Evolutionary conservation across 2,113 vertebrate species (phyloP).

Genomic region (Onychostoma macrolepis): DNA sequence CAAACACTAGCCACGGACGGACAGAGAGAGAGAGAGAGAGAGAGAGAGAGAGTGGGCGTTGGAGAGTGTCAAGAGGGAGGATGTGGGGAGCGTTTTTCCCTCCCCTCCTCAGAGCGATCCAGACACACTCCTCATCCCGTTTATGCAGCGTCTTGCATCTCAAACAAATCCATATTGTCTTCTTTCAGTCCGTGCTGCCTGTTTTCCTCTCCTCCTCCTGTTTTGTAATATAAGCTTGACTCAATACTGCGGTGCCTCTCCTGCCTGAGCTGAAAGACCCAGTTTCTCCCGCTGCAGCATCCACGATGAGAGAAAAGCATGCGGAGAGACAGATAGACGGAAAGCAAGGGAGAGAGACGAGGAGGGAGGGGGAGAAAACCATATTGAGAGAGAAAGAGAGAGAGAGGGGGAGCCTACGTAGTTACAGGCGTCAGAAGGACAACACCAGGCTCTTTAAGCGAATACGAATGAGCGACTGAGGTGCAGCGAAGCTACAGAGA

Average conservation of each 20-base stretch:
- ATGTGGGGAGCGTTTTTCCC: slow-evolving; percentile 13
- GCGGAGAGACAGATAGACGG: slow-evolving; percentile 7
- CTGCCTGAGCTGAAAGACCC: not conserved
- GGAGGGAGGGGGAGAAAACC: not conserved
- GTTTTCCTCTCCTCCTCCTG: slow-evolving; percentile 23
- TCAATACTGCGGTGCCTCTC: slow-evolving; percentile 16
- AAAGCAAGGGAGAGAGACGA: slow-evolving; percentile 6
- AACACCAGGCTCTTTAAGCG: slow-evolving; percentile 44
- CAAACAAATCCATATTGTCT: slow-evolving; percentile 29
- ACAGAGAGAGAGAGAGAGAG: slow-evolving; percentile 27
- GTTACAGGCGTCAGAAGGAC: slow-evolving; percentile 42
- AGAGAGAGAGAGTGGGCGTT: not conserved
- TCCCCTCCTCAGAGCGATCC: slow-evolving; percentile 36
- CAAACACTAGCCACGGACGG: slow-evolving; percentile 33
- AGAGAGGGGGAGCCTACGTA: slow-evolving; percentile 47
- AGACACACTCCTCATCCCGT: slow-evolving; percentile 14
- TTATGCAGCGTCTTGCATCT: not conserved
- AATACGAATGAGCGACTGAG: slow-evolving; percentile 3
- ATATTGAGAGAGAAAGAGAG: slow-evolving; percentile 11
- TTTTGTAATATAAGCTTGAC: slow-evolving; percentile 20
- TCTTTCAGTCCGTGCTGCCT: not conserved
- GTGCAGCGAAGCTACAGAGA: not conserved
- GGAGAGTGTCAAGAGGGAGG: not conserved
- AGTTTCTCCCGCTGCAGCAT: slow-evolving; percentile 41
- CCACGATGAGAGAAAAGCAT: slow-evolving; percentile 40